Base-by-base conservation (phyloP, 2,113 vertebrate genomes). In the Rhabdomys dilectus region DNA sequence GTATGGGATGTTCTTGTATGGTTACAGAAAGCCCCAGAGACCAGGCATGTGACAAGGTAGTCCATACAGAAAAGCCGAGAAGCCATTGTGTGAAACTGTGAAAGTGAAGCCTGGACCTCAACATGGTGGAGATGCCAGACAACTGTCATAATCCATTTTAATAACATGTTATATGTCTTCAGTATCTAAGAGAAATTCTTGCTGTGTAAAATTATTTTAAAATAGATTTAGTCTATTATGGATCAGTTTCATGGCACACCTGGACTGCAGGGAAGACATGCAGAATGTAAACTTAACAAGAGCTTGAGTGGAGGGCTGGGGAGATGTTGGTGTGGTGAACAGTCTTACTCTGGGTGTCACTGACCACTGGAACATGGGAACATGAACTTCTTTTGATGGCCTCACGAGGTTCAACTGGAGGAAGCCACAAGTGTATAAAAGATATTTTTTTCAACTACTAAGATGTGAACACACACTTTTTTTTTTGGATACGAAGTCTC, bases 151-250 rank as follows among this genome's bases (percentile, higher is more conserved):
- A 45, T 2, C 7, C 2, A 0, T 58, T 93, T 86, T 76, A 51
- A 45, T 21, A 84, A 64, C 22, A 45, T 39, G 51, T 95, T 66
- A 92, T 42, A 75, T 3, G 8, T n/a, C 48, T 72, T 77, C 51
- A 62, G 17, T 53, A 21, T 68, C 19, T 9, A n/a, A 26, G 31
- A 24, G 66, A 72, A 53, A 53, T 72, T n/a, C 34, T 82, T 51
- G 6, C 56, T 64, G 82, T 45, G 75, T 86, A 56, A 95, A 96
- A 45, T 87, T 68, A 66, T 84, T 93, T 91, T 91, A 86, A 88
- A 68, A 96, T 82, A 86, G 31, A 2, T 89, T 96, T 64, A 17
- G 17, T 62, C 58, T 89, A 76, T 51, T 72, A n/a, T 82, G 77
- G 91, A 82, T 68, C 75, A 89, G 48, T 7, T n/a, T 42, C 58